phyloP scores from a whole-genome alignment of 2,888 invertebrate genomes.

The Melolontha melolontha region DNA sequence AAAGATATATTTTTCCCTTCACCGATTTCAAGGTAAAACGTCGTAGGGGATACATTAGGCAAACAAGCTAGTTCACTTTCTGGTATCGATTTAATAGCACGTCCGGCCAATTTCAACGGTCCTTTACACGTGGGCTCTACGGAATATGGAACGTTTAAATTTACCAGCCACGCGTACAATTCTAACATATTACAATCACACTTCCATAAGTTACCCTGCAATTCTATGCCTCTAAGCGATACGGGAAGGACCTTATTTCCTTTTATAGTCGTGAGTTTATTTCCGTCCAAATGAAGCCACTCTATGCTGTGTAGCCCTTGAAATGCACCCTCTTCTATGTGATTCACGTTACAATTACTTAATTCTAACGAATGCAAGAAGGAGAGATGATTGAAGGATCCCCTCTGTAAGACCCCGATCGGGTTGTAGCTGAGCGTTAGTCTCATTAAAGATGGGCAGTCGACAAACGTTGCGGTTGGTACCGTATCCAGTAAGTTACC shows the following conservation, averaged over 20 bases:
- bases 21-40: conserved; percentile 80
- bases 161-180: conserved; percentile 81
- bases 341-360: conserved; percentile 82
- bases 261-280: conserved; percentile 79
- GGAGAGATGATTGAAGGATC: conserved; percentile 80
- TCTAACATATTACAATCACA: conserved; percentile 87
- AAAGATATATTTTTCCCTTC: conserved; percentile 88
- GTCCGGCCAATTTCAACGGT: conserved; percentile 76
- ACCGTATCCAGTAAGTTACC: conserved; percentile 83
- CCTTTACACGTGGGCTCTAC: conserved; percentile 83
- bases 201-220: conserved; percentile 89
- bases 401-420: conserved; percentile 77
- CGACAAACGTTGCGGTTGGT: conserved; percentile 83
- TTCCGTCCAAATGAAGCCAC: conserved; percentile 87
- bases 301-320: conserved; percentile 84
- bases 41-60: conserved; percentile 82
- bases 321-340: conserved; percentile 84
- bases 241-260: conserved; percentile 79
- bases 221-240: conserved; percentile 81
- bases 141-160: conserved; percentile 81
- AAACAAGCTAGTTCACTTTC: conserved; percentile 83
- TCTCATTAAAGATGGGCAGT: conserved; percentile 85
- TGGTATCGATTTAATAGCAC: conserved; percentile 76
- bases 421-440: conserved; percentile 86
- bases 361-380: conserved; percentile 85